phyloP scores from a whole-genome alignment of 1,140 invertebrate genomes.

The Lordiphosa mommai region DNA sequence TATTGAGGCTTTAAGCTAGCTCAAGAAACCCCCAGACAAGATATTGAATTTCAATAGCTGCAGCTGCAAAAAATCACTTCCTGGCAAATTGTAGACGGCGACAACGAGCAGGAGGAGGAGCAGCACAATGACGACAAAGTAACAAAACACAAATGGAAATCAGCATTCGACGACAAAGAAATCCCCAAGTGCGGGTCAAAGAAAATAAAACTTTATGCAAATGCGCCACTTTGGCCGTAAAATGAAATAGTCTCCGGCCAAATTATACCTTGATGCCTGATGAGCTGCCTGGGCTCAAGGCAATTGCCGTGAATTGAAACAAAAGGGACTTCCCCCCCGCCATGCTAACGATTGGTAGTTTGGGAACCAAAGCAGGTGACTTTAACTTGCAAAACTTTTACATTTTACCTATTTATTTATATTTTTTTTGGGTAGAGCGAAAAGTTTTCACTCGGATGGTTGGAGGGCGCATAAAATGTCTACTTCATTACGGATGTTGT shows the following conservation, averaged over 20 bases:
- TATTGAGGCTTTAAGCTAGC: constrained; percentile 46
- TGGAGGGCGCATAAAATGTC: constrained; percentile 22
- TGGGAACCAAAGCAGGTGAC: constrained; percentile 72
- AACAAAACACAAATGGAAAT: constrained; percentile 43
- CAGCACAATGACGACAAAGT: constrained; percentile 30
- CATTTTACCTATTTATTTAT: constrained; percentile 62
- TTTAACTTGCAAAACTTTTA: constrained; percentile 61
- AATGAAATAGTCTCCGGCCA: constrained; percentile 73
- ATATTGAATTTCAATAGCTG: constrained; percentile 73
- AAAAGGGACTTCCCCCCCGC: constrained; percentile 35
- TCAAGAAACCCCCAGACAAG: constrained; percentile 7
- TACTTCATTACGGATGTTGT: constrained; percentile 58
- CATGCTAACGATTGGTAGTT: constrained; percentile 23
- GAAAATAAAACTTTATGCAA: constrained; percentile 77
- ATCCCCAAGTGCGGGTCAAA: constrained; percentile 72
- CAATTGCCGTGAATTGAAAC: constrained; percentile 71
- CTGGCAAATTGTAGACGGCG: constrained; percentile 51
- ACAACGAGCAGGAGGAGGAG: neutral
- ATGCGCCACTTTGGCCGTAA: constrained; percentile 74
- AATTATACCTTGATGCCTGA: constrained; percentile 74
- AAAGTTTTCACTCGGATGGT: constrained; percentile 22
- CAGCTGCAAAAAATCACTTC: constrained; percentile 63
- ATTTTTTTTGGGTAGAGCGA: neutral
- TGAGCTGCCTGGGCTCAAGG: constrained; percentile 43
- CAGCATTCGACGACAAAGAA: constrained; percentile 32